Conservation (phyloP, 2,797 vertebrate species). For the Notamacropus eugenii region DNA sequence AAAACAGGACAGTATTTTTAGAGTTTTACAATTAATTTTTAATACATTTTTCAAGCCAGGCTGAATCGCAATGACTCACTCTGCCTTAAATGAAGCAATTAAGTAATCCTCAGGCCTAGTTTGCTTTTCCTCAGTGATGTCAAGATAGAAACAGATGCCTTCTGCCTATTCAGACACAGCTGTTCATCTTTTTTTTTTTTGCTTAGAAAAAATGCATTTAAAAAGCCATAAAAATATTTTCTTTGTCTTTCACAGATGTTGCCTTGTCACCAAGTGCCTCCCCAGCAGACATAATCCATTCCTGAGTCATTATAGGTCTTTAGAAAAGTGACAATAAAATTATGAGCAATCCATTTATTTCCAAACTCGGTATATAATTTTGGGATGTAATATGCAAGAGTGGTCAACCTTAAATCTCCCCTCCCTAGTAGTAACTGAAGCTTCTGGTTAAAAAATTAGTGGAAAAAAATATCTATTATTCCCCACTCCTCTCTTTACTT, state of each 20-base stretch:
- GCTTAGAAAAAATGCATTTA: constrained; percentile 27
- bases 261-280: constrained; percentile 1
- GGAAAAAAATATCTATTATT: constrained; percentile 24
- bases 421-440: constrained; percentile 35
- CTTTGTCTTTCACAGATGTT: constrained; percentile 44
- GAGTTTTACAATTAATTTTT: constrained; percentile 41
- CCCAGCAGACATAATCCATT: constrained; percentile 17
- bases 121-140: constrained; percentile 32
- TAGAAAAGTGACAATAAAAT: background rate
- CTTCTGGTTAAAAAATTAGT: background rate
- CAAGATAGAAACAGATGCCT: constrained; percentile 50
- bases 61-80: constrained; percentile 47
- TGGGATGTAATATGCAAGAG: background rate
- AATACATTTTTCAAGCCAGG: constrained; percentile 37
- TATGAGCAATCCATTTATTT: constrained; percentile 27
- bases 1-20: constrained; percentile 46
- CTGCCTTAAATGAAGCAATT: constrained; percentile 29
- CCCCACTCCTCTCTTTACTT: constrained; percentile 14
- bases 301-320: background rate
- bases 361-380: constrained; percentile 27
- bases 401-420: background rate
- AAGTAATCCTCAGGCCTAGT: constrained; percentile 37
- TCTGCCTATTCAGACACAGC: constrained; percentile 45
- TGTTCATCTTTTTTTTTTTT: constrained; percentile 4
- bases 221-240: constrained; percentile 24